These are phyloP conservation scores for Perdita meconis DNA, from an alignment of 2,888 invertebrate species.

Conservation along the genomic window DNA sequence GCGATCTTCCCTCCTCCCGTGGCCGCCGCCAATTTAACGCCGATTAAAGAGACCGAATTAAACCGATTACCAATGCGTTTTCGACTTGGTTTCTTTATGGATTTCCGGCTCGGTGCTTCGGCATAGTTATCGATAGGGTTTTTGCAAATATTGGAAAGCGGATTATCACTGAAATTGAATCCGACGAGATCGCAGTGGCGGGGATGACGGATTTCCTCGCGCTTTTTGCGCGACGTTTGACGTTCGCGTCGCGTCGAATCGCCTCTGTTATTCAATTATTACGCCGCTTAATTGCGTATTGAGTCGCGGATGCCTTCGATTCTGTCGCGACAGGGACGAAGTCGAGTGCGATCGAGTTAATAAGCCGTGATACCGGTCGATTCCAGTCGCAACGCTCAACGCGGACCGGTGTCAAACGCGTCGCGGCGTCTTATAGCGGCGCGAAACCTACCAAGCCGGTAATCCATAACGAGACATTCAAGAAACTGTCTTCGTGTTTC, in stretches of 20 bases:
- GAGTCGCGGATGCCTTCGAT: too few species aligned
- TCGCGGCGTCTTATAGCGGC: conserved; percentile 48
- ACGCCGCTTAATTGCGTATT: too few species aligned
- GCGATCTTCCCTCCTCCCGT: background rate
- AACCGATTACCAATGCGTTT: background rate
- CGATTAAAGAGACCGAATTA: background rate
- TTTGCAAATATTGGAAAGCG: background rate
- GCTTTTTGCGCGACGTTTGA: too few species aligned
- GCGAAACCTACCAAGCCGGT: conserved; percentile 62
- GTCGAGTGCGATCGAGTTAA: background rate
- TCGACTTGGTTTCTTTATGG: background rate
- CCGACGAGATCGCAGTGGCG: background rate
- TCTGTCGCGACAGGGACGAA: background rate
- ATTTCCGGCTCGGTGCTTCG: background rate
- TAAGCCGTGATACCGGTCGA: conserved; percentile 3
- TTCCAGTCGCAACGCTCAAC: conserved; percentile 28
- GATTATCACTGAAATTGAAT: background rate
- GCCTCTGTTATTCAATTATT: too few species aligned
- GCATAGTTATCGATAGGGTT: background rate
- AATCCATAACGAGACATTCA: conserved; percentile 55
- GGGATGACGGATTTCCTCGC: too few species aligned
- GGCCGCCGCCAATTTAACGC: conserved; percentile 8
- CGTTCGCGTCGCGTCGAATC: too few species aligned
- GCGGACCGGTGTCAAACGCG: conserved; percentile 41
- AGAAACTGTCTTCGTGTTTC: conserved; percentile 38